Evolutionary conservation across 92 coral and sea anemone genomes (phyloP).

Genomic region (Pocillopora grandis): DNA sequence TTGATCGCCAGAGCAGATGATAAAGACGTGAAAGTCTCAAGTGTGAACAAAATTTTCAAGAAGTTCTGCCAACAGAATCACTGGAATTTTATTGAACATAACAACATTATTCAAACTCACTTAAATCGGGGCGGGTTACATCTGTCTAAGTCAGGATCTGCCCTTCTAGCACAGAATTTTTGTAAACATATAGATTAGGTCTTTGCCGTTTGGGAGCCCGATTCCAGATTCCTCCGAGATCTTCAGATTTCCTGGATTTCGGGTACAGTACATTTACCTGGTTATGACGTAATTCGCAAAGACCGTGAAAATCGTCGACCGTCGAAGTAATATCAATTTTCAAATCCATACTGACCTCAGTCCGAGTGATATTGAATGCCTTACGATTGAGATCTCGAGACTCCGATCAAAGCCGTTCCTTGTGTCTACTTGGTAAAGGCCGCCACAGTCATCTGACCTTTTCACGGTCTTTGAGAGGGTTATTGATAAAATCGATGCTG

Average conservation of each 20-base stretch:
- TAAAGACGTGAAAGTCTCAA: conserved; percentile 34
- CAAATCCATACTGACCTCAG: conserved; percentile 41
- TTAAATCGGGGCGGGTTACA: conserved; percentile 55
- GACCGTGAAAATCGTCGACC: conserved; percentile 38
- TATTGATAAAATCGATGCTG: conserved; percentile 59
- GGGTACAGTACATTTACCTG: conserved; percentile 32
- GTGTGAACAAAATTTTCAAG: conserved; percentile 35
- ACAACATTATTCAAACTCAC: conserved; percentile 36
- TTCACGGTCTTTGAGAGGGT: conserved; percentile 45
- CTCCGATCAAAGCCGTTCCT: conserved; percentile 63
- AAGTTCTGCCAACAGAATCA: conserved; percentile 37
- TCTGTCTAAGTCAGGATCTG: conserved; percentile 40
- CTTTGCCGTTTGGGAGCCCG: conserved; percentile 47
- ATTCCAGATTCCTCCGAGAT: neutral
- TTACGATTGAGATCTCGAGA: conserved; percentile 50
- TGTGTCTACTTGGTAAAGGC: conserved; percentile 71
- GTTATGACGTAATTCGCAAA: conserved; percentile 42
- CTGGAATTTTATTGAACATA: conserved; percentile 52
- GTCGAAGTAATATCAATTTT: conserved; percentile 34
- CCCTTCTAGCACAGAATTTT: conserved; percentile 36
- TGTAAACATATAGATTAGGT: conserved; percentile 30
- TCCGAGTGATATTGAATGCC: conserved; percentile 43
- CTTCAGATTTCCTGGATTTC: conserved; percentile 1
- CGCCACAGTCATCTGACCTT: conserved; percentile 54
- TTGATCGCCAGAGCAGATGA: conserved; percentile 28